Base-by-base conservation (phyloP, 2,797 vertebrate genomes). In the Thalassophryne amazonica region DNA sequence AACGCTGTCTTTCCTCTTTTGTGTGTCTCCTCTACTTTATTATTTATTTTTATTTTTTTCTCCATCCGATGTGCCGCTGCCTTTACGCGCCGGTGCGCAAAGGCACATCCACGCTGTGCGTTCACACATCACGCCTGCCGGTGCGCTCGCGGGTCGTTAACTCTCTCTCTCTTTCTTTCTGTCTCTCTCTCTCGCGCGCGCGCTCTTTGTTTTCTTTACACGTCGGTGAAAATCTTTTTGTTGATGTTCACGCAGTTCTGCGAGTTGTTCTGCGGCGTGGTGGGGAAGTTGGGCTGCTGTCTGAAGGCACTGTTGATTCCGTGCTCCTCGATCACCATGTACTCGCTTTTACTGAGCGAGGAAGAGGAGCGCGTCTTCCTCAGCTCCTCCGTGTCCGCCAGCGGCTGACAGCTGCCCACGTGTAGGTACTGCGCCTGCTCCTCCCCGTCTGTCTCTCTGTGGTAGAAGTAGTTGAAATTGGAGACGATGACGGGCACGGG, bases 381-480 rank as follows among this genome's bases (percentile, higher is more conserved):
- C 67, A 96, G 89, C 73, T 97, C 95, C 85, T 95, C 95, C 0
- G 90, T 81, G 49, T 95, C 91, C 0, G 93, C 91, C 61, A 97
- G 90, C 4, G 95, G 95, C 83, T 96, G 95, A 73, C 94, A 97
- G 88, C 96, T 98, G 39, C 94, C 95, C 27, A 98, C 94, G 38
- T 97, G 96, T 64, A 98, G 67, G 70, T 98, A 99, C 51, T 98
- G 96, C 15, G 97, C 95, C 88, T 99, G 97, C 24, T 99, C 97
- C 89, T 99, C 97, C 1, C 96, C 96, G 14, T 99, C 97, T 0
- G 97, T 98, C 89, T 99, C 97, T 27, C 97, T 82, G 81, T 99
- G 96, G 74, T 99, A 98, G 86, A 99, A 99, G 53, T 99, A 99
- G 84, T 99, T 99, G 82, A 99, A 99, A 35, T 99, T 99, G 76